Base-by-base conservation (phyloP, 2,113 vertebrate species). In the Brachypteracias leptosomus region DNA sequence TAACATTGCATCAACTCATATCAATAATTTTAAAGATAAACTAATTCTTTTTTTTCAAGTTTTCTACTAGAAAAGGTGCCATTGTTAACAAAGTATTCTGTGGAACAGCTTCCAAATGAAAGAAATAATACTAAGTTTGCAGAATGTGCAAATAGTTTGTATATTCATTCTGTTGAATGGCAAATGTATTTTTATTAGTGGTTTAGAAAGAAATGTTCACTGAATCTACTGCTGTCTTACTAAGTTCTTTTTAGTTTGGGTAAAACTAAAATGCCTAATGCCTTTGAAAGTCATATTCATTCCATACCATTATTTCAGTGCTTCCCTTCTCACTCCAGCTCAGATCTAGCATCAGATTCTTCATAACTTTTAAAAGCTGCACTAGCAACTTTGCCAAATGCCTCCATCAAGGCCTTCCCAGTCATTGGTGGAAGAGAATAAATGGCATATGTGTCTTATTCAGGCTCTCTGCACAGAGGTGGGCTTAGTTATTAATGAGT, bases 81-180 rank as follows among this genome's bases (percentile, higher is more conserved):
- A 72, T 66, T 87, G 58, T 57, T 96, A 92, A 90, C 52, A 76
- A 70, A 71, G 16, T 73, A 61, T 83, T 87, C 29, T 55, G 10
- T 65, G 55, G 76, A 77, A 84, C 72, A 63, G 9, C n/a, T 90
- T 92, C 46, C 28, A 11, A 75, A 68, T 89, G 65, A 91, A 76
- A 91, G 92, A 76, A 93, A 59, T 36, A 78, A 78, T 54, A 66
- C 40, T 90, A 67, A 76, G 65, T 95, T 95, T 95, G 80, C 87
- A 91, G 87, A 62, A 83, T 36, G 7, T 92, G 90, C 94, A 93
- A 87, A 89, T 77, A 76, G 61, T 90, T 83, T 88, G 67, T 74
- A 62, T 83, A 24, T 88, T 93, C 88, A 93, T 96, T 96, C 93
- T 95, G 76, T 94, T 91, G 92, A 95, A 95, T 90, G 73, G 67